Base-by-base conservation (phyloP, 2,888 invertebrate species). In the Mermis nigrescens region DNA sequence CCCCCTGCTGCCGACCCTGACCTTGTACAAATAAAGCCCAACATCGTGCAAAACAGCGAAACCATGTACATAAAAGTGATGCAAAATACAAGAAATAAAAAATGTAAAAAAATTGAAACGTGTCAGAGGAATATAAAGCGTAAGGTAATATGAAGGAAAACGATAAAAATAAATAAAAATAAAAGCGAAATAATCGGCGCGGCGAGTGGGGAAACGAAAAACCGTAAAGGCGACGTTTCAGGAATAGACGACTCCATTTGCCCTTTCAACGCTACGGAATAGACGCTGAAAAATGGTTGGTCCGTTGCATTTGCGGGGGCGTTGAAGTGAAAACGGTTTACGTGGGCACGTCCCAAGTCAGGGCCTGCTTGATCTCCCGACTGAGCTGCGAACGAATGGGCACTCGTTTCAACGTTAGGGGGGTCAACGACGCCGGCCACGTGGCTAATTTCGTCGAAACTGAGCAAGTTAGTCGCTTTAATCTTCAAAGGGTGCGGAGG, bases 381-480 rank as follows among this genome's bases (percentile, higher is more conserved):
- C 79, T 99, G 31, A 92, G 92, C 72, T 94, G 91, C 76, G 95
- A 99, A 76, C 79, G 98, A 66, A 95, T 95, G 59, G 98, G 98
- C 31, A 99, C 98, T 28, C 79, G 88, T 65, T 99, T 98, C 73
- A 94, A 95, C 78, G 94, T 95, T 0, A 80, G 98, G 65, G 98
- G 98, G n/a, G 87, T 86, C 64, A 95, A 99, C 76, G 98, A 99
- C 77, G 90, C 92, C 73, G 98, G 98, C 0, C 86, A 92, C 78
- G 98, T 98, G 22, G 98, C 98, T 1, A 99, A 99, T 79, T 99
- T 99, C 80, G 95, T 95, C 31, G 98, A 99, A 80, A 99, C 98
- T 1, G 98, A 98, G 76, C 98, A 99, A 79, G 86, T 91, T 22
- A 46, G 51, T 32, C 7, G 7, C 7, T 22, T 31, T 12, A 46